phyloP scores from a whole-genome alignment of 1,140 invertebrate genomes.

The Drosophila funebris region DNA sequence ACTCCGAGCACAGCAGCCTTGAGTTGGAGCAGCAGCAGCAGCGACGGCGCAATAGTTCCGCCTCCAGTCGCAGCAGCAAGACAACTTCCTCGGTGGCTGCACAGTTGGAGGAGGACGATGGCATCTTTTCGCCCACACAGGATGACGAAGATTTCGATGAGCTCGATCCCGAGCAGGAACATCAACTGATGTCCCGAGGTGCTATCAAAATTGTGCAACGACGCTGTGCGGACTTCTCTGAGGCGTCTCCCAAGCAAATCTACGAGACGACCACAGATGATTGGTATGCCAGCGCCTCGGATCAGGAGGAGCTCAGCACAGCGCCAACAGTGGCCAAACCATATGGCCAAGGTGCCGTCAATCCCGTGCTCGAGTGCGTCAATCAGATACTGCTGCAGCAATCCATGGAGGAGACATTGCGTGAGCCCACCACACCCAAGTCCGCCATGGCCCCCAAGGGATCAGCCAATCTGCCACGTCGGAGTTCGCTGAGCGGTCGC shows the following conservation, averaged over 20 bases:
- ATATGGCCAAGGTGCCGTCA: constrained; percentile 84
- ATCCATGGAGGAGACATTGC: constrained; percentile 74
- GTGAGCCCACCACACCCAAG: constrained; percentile 35
- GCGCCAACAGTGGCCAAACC: constrained; percentile 79
- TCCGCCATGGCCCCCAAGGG: constrained; percentile 26
- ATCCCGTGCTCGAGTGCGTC: constrained; percentile 89
- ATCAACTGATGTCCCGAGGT: constrained; percentile 42
- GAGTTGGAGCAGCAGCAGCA: constrained; percentile 39
- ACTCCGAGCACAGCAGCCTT: constrained; percentile 57
- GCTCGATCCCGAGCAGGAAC: constrained; percentile 49
- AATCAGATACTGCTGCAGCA: constrained; percentile 84
- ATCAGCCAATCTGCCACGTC: constrained; percentile 28
- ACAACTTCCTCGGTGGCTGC: constrained; percentile 22
- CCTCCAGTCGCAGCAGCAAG: constrained; percentile 45
- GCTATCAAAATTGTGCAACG: constrained; percentile 56
- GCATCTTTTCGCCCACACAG: constrained; percentile 68
- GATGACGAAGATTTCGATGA: constrained; percentile 64
- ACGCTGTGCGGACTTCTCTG: constrained; percentile 69
- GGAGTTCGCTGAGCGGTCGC: constrained; percentile 60
- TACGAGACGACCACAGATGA: constrained; percentile 85
- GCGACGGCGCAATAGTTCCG: constrained; percentile 42
- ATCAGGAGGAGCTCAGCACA: constrained; percentile 86
- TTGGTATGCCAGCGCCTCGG: constrained; percentile 87
- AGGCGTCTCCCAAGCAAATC: constrained; percentile 78
- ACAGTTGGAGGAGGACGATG: constrained; percentile 58